Evolutionary conservation across 2,113 vertebrate genomes (phyloP).

Genomic region (Aspiorhynchus laticeps): DNA sequence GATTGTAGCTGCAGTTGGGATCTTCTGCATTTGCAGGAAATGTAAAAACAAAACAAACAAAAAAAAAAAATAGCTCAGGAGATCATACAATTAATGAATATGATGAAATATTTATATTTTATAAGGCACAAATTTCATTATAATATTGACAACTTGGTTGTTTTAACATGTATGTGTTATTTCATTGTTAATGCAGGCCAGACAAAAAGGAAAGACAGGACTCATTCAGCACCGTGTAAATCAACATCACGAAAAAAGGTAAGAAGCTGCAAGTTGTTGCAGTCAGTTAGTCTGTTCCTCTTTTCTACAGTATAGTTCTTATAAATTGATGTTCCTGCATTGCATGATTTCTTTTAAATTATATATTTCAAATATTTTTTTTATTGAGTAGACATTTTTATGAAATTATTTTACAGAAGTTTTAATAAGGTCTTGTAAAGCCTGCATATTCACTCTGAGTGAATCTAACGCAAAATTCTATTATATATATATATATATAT

Average conservation of each 20-base stretch:
- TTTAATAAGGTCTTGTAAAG: background rate
- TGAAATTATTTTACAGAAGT: background rate
- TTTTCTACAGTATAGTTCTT: too few relatives aligned
- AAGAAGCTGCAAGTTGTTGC: background rate
- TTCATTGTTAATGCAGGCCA: background rate
- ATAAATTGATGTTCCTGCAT: too few relatives aligned
- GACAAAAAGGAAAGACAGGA: background rate
- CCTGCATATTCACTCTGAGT: background rate
- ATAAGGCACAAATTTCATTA: background rate
- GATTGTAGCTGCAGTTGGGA: background rate
- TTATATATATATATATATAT: too few relatives aligned
- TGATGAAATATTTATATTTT: background rate
- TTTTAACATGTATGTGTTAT: background rate
- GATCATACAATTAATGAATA: too few relatives aligned
- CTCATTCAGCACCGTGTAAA: background rate
- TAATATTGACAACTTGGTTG: background rate
- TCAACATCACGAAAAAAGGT: background rate
- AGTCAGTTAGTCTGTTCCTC: background rate
- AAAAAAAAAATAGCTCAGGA: too few relatives aligned
- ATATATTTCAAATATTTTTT: too few relatives aligned
- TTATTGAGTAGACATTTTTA: too few relatives aligned
- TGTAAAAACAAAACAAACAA: too few relatives aligned
- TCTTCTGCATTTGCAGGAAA: background rate
- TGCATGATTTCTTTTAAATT: too few relatives aligned
- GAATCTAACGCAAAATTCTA: background rate